Evolutionary conservation across 1,140 invertebrate genomes (phyloP).

Genomic region (Eriosoma lanigerum): DNA sequence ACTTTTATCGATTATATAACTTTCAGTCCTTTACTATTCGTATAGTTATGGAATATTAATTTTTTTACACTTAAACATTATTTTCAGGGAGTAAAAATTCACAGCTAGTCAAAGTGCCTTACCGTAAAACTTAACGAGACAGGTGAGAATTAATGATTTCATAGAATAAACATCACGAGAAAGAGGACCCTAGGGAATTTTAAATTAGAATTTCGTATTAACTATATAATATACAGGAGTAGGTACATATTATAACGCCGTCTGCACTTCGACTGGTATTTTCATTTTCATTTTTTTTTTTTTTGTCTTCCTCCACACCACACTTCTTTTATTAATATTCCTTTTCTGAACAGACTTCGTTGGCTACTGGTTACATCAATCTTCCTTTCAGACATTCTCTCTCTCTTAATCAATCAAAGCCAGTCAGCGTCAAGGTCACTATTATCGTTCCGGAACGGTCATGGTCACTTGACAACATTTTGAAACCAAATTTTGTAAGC

Average conservation of each 20-base stretch:
- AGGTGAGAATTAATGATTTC: conserved; percentile 37
- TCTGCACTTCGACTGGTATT: conserved; percentile 13
- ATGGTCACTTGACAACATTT: conserved; percentile 50
- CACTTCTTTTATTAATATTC: conserved; percentile 43
- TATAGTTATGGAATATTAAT: too few relatives aligned
- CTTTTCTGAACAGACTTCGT: conserved; percentile 23
- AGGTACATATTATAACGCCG: neutral
- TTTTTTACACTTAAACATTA: too few relatives aligned
- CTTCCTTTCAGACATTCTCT: conserved; percentile 45
- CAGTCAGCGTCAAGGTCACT: conserved; percentile 45
- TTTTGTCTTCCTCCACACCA: conserved; percentile 19
- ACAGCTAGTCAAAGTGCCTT: neutral
- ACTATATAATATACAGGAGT: neutral
- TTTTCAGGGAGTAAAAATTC: neutral
- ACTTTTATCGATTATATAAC: too few relatives aligned
- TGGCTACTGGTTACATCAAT: conserved; percentile 48
- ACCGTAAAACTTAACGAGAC: conserved; percentile 29
- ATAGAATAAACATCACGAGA: conserved; percentile 17
- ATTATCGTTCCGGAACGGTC: conserved; percentile 49
- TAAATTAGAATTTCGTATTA: conserved; percentile 36
- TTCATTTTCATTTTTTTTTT: conserved; percentile 38
- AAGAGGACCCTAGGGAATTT: conserved; percentile 28
- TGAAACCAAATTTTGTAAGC: conserved; percentile 30
- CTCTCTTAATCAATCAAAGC: conserved; percentile 48
- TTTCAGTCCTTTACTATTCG: too few relatives aligned